These are phyloP conservation scores for Rhysida immarginata DNA, from an alignment of 1,140 invertebrate genomes.

Conservation along the genomic window DNA sequence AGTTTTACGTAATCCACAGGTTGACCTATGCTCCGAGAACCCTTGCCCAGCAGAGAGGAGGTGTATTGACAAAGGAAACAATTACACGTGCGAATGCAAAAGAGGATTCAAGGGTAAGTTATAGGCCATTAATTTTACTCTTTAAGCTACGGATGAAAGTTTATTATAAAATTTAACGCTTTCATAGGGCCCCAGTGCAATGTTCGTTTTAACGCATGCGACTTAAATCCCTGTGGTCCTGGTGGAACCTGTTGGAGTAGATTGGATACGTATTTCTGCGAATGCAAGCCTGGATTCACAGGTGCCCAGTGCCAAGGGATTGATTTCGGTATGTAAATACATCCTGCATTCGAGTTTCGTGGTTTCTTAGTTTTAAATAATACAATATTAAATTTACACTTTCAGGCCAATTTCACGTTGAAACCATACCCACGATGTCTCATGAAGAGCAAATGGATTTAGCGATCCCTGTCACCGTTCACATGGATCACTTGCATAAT, in stretches of 20 bases:
- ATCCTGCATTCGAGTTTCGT: too few species aligned
- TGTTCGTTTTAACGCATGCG: constrained; percentile 41
- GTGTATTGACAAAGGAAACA: constrained; percentile 51
- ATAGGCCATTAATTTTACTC: constrained; percentile 9
- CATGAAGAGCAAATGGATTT: neutral
- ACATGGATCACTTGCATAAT: constrained; percentile 52
- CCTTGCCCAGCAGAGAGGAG: constrained; percentile 45
- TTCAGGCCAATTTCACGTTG: neutral
- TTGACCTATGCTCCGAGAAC: constrained; percentile 51
- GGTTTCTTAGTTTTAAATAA: neutral
- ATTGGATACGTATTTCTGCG: constrained; percentile 55
- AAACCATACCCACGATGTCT: neutral
- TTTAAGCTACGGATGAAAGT: too few species aligned
- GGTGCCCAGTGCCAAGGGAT: constrained; percentile 59
- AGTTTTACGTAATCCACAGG: constrained; percentile 28
- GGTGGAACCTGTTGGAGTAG: constrained; percentile 59
- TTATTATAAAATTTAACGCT: constrained; percentile 1
- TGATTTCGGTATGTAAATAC: constrained; percentile 10
- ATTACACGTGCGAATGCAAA: constrained; percentile 55
- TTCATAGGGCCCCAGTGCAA: neutral
- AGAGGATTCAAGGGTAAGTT: constrained; percentile 40
- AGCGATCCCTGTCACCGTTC: constrained; percentile 39
- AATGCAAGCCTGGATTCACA: constrained; percentile 51
- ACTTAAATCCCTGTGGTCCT: constrained; percentile 54
- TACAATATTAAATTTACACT: neutral